Evolutionary conservation across 2,113 vertebrate genomes (phyloP), one percentile per base, ranked within the genome.

Genomic region (Arothron firmamentum): DNA sequence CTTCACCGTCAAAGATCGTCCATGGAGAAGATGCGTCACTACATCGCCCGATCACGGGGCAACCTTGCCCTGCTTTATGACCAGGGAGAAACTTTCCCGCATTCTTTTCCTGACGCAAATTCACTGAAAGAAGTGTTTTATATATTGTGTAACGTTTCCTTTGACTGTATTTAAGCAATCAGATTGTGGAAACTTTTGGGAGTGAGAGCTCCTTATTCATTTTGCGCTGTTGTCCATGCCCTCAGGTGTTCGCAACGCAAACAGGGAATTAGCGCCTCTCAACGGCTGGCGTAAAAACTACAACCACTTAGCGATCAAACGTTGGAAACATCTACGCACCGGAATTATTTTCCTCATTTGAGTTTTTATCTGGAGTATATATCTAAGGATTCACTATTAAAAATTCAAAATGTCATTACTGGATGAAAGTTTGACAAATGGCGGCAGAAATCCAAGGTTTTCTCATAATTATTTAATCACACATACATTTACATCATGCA

Each of bases 401-500:
- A 47, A 17, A n/a, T 47, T 17, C 2, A 47, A 47, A 16, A 17
- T 17, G 4, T 17, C 7, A n/a, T 47, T n/a, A 17, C 13, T 28
- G 43, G 43, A 45, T 12, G 2, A 16, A 14, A 15, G 42, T 14
- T 2, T 9, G 5, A 21, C 21, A 58, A 51, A 11, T 67, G 21
- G 57, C 3, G n/a, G 11, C 19, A 21, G 5, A 74, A 17, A 11
- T 6, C 20, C 15, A 41, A 43, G 8, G 38, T 70, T 84, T 83
- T 74, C 78, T 89, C 87, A 89, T 87, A 83, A 87, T 88, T 85
- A 88, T 91, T 91, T 91, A 91, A 91, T 91, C 89, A 91, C 89
- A 90, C 89, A 86, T 88, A 91, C 89, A 89, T 88, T 88, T 89
- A 90, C 88, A 91, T 88, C 89, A 91, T 91, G 90, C 89, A 90